Evolutionary conservation across 2,888 invertebrate genomes (phyloP), one percentile per base, ranked within the genome.

Genomic region (Luperina testacea): DNA sequence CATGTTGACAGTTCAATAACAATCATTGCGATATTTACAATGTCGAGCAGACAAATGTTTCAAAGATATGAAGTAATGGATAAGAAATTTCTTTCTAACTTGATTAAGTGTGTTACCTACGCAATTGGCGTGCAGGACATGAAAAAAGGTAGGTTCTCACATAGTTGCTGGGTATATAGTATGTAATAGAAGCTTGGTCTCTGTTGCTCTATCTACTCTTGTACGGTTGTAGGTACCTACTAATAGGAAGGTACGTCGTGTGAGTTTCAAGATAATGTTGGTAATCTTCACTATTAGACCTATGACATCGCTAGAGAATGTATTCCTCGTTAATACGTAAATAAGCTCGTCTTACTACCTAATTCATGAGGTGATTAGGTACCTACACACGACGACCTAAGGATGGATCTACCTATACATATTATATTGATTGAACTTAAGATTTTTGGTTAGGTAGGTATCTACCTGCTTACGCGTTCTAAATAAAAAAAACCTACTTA

Each of bases 241-340:
- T 20, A 72, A 59, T 71, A 64, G 20, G 51, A 51, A 51, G 1
- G 64, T 42, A 24, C 24, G 15, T 27, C 32, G 48, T 32, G 9
- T 75, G 57, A 45, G 72, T 74, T 67, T 24, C 63, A 70, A 68
- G 17, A 42, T 45, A 63, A n/a, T 32, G 51, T 45, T 69, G n/a
- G 78, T 57, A 78, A 45, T 48, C 53, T 17, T 70, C 38, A n/a
- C 48, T 57, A 24, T 61, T 65, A 59, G 38, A 53, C 24, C 71
- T 38, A 61, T 61, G 78, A 59, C 59, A 68, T 64, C 59, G 32
- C n/a, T 45, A 42, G 51, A 63, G 72, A 82, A 78, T 72, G 59
- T 68, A 42, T 27, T 69, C 24, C 51, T 72, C 68, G 61, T 77
- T 72, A 74, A 63, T 64, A 64, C 38, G 64, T 63, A 63, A 77